Percentiles rank a stretch among this genome's conserved stretches.
Evolutionary conservation across 2,113 vertebrate genomes (phyloP).

Genomic region (Saguinus imperator): DNA sequence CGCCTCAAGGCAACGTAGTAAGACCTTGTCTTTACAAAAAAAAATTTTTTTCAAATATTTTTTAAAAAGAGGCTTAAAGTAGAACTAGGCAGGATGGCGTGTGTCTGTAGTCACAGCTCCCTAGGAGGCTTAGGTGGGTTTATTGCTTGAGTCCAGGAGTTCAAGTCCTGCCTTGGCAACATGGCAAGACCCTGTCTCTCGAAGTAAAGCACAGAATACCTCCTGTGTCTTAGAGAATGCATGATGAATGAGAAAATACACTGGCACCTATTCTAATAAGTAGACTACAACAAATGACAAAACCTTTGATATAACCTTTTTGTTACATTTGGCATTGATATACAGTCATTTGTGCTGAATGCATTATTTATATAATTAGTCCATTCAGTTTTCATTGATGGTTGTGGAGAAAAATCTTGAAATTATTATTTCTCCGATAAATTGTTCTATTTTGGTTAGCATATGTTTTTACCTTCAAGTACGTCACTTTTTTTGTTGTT

Average conservation of each 20-base stretch:
- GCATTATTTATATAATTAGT: background rate
- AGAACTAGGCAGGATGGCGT: too few species aligned
- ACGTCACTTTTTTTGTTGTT: background rate
- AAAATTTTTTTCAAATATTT: too few species aligned
- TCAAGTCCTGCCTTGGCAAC: too few species aligned
- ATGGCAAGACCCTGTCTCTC: background rate
- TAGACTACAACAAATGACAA: background rate
- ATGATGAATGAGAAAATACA: background rate
- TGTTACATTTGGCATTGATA: background rate
- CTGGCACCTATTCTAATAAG: background rate
- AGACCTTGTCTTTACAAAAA: background rate
- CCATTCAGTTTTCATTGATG: background rate
- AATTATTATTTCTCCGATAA: background rate
- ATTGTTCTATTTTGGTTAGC: background rate
- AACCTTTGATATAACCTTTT: background rate
- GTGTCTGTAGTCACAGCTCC: too few species aligned
- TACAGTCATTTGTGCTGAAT: background rate
- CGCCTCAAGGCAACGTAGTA: background rate
- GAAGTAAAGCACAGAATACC: background rate
- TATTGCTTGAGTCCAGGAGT: too few species aligned
- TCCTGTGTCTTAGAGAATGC: background rate
- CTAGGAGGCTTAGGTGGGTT: too few species aligned
- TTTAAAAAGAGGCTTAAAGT: too few species aligned
- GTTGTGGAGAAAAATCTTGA: conserved; percentile 26
- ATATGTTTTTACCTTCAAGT: background rate